Evolutionary conservation across 2,888 invertebrate species (phyloP).

Genomic region (Stenichneumon culpator): DNA sequence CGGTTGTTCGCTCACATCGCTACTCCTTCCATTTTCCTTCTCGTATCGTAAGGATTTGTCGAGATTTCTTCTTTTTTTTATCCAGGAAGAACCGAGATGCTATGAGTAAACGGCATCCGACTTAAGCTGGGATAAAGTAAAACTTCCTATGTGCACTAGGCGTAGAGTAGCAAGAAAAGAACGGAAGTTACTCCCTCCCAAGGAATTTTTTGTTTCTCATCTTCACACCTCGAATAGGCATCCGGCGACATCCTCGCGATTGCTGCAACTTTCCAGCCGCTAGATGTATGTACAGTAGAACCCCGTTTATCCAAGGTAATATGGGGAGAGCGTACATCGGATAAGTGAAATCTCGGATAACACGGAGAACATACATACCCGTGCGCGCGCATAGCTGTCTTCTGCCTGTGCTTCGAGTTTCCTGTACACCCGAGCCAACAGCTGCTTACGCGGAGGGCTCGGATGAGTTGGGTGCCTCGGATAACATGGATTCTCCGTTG

Average conservation of each 20-base stretch:
- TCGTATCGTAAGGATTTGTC: constrained; percentile 14
- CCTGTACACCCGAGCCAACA: too few species aligned
- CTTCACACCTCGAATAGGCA: constrained; percentile 17
- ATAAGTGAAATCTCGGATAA: too few species aligned
- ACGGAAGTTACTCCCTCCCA: constrained; percentile 33
- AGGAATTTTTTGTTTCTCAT: constrained; percentile 5
- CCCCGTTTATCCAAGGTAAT: background rate
- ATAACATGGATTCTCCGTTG: too few species aligned
- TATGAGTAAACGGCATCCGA: constrained; percentile 5
- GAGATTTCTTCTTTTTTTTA: constrained; percentile 6
- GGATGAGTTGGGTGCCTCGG: too few species aligned
- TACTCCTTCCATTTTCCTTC: background rate
- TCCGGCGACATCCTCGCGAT: constrained; percentile 19
- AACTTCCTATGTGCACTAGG: background rate
- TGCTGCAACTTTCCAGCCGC: background rate
- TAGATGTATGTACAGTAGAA: background rate
- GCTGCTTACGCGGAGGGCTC: too few species aligned
- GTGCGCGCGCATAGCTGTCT: too few species aligned
- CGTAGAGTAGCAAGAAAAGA: constrained; percentile 33
- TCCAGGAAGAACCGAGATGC: background rate
- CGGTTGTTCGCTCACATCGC: background rate
- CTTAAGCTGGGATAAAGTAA: constrained; percentile 16
- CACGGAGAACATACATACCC: too few species aligned
- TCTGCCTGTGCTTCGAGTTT: too few species aligned
- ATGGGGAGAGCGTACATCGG: too few species aligned